A percentile compares a stretch with the other conserved stretches of the same genome.
phyloP scores from a whole-genome alignment of 2,113 vertebrate species.

The Cynopterus brachyotis region DNA sequence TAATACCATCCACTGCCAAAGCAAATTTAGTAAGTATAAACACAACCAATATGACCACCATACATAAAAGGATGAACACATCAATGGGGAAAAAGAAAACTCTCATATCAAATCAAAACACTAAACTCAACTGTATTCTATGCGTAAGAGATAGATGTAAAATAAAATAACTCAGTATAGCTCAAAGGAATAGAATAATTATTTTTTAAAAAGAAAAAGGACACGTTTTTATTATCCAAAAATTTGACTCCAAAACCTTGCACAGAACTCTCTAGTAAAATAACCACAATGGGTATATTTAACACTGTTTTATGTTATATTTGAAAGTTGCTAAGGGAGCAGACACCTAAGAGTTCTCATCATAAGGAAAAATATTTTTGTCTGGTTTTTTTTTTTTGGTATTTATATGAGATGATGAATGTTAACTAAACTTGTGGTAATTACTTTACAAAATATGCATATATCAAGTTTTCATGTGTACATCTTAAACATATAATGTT shows the following conservation, averaged over 20 bases:
- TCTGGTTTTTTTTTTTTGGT: too few relatives aligned
- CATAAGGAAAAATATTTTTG: background rate
- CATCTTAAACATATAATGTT: background rate
- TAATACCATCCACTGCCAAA: background rate
- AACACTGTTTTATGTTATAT: background rate
- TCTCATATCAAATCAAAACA: background rate
- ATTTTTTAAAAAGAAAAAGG: background rate
- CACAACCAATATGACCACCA: background rate
- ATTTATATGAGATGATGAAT: background rate
- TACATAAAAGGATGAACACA: background rate
- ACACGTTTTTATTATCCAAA: background rate
- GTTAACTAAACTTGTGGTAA: background rate
- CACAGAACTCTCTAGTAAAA: background rate
- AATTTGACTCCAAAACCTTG: background rate
- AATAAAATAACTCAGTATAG: background rate
- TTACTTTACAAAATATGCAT: background rate
- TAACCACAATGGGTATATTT: background rate
- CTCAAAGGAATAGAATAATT: background rate
- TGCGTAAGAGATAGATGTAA: background rate
- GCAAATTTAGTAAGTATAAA: background rate
- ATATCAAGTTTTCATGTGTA: background rate
- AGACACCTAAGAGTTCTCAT: background rate
- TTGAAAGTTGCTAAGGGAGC: background rate
- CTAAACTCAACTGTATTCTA: background rate
- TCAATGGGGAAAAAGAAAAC: background rate